Evolutionary conservation across 2,797 vertebrate species (phyloP).

Genomic region (Platalea minor): DNA sequence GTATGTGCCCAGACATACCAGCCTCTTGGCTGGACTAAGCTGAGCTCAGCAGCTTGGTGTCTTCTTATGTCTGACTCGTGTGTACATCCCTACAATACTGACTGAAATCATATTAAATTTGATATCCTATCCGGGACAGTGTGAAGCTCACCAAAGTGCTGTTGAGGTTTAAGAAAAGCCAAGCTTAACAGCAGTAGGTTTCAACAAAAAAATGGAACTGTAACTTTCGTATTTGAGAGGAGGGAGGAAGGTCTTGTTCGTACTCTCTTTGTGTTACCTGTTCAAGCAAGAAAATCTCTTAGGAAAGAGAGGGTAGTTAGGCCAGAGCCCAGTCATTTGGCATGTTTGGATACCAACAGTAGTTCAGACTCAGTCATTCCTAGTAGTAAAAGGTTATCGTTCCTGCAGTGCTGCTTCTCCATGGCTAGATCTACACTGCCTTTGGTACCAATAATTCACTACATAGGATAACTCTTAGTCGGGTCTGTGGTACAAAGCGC

Average conservation of each 20-base stretch:
- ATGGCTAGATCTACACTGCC: not conserved
- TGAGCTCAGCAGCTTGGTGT: not conserved
- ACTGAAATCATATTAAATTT: not conserved
- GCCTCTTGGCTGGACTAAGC: not conserved
- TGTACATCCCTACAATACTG: not conserved
- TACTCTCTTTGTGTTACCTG: not conserved
- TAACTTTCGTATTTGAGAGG: not conserved
- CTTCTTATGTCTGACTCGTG: not conserved
- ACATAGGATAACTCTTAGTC: not conserved
- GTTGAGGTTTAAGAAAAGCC: not conserved
- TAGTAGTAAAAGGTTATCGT: not conserved
- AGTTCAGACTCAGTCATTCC: not conserved
- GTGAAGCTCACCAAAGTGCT: not conserved
- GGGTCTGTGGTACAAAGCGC: not conserved
- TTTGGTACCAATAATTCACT: not conserved
- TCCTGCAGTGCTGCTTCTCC: not conserved
- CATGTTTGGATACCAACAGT: not conserved
- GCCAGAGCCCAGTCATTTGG: not conserved
- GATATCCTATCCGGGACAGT: not conserved
- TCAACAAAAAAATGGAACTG: not conserved
- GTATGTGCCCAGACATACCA: not conserved
- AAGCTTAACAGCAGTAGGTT: not conserved
- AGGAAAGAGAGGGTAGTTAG: not conserved
- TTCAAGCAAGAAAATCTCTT: not conserved
- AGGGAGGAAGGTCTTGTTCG: not conserved